Evolutionary conservation across 2,113 vertebrate species (phyloP).

Genomic region (Galemys pyrenaicus): DNA sequence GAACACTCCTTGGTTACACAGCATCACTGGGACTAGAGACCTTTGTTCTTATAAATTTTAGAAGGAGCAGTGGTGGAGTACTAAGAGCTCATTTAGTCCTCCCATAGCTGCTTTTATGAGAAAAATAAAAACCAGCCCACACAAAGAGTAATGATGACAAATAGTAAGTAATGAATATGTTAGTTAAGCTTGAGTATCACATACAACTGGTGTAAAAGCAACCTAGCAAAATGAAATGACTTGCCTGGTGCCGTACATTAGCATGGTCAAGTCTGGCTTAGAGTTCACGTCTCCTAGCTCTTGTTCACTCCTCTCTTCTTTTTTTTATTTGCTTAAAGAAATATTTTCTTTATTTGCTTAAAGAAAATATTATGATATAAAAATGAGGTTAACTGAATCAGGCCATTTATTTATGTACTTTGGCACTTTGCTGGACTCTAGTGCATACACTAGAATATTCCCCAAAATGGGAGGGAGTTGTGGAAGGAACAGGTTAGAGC

Average conservation of each 20-base stretch:
- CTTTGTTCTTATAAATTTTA: slow-evolving; percentile 49
- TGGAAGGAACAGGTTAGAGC: slow-evolving; percentile 23
- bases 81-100: background rate
- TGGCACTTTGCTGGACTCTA: background rate
- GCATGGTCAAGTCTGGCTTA: background rate
- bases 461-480: background rate
- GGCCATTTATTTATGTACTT: background rate
- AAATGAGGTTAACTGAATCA: slow-evolving; percentile 21
- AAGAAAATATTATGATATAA: background rate
- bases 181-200: slow-evolving; percentile 25
- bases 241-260: background rate
- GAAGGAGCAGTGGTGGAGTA: background rate
- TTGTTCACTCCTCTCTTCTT: slow-evolving; percentile 4
- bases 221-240: slow-evolving; percentile 16
- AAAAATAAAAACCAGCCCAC: slow-evolving; percentile 9
- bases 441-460: background rate
- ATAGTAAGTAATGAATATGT: background rate
- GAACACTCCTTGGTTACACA: slow-evolving; percentile 1
- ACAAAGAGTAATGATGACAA: background rate
- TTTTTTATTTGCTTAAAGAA: slow-evolving; percentile 1
- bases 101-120: slow-evolving; percentile 26
- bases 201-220: background rate
- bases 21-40: background rate
- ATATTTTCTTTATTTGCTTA: no score
- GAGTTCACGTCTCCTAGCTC: background rate